phyloP scores from a whole-genome alignment of 2,888 invertebrate genomes.

The Dromius quadrimaculatus region DNA sequence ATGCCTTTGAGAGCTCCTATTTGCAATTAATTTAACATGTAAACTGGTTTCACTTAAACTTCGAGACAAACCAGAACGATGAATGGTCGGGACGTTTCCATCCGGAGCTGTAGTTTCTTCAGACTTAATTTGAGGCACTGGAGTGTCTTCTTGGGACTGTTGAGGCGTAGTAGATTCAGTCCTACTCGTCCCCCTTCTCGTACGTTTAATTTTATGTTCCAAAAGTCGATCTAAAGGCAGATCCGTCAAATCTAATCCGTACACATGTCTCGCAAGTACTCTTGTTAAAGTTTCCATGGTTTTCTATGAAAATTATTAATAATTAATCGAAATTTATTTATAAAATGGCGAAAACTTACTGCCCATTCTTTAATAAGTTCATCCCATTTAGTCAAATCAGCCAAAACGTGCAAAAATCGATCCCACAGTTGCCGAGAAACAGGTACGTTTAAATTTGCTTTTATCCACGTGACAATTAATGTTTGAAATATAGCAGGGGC shows the following conservation, averaged over 20 bases:
- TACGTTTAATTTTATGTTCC: conserved; percentile 80
- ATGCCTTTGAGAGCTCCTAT: conserved; percentile 24
- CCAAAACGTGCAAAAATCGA: conserved; percentile 88
- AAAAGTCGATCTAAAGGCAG: conserved; percentile 83
- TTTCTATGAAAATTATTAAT: conserved; percentile 72
- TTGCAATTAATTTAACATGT: conserved; percentile 29
- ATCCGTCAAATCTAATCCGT: conserved; percentile 92
- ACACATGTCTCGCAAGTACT: conserved; percentile 94
- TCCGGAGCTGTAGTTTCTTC: conserved; percentile 63
- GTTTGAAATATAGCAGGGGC: conserved; percentile 93
- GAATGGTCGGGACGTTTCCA: conserved; percentile 59
- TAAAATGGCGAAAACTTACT: conserved; percentile 70
- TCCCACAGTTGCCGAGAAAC: conserved; percentile 94
- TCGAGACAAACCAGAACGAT: conserved; percentile 62
- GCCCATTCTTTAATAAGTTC: conserved; percentile 97
- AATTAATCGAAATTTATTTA: conserved; percentile 8
- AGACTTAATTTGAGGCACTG: conserved; percentile 43
- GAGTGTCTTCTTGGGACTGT: conserved; percentile 35
- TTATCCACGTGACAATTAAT: conserved; percentile 97
- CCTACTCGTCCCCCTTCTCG: conserved; percentile 56
- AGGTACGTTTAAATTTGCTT: conserved; percentile 94
- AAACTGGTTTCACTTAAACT: conserved; percentile 73
- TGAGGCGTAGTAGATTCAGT: conserved; percentile 59
- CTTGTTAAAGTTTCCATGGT: conserved; percentile 97
- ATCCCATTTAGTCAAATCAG: conserved; percentile 92